Conservation (phyloP, 2,888 invertebrate species). For the Athalia rosae region DNA sequence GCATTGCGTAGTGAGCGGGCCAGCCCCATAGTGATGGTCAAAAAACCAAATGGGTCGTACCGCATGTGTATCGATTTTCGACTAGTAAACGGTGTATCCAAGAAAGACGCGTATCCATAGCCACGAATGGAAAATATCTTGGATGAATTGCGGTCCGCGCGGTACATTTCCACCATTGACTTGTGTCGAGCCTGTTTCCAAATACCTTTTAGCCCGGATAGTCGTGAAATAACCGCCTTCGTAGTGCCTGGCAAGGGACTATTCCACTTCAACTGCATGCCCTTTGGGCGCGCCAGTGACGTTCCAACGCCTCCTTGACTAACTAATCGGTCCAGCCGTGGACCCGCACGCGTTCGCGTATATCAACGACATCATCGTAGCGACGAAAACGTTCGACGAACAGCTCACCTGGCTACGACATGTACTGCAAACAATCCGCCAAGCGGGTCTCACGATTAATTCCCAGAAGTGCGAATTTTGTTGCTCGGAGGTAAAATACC, state of each 20-base stretch:
- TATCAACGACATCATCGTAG: slow-evolving; percentile 57
- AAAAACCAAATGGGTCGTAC: slow-evolving; percentile 47
- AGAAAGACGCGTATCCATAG: slow-evolving; percentile 51
- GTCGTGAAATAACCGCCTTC: slow-evolving; percentile 58
- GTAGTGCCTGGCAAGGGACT: slow-evolving; percentile 58
- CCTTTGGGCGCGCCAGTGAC: slow-evolving; percentile 50
- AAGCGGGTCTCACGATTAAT: slow-evolving; percentile 50
- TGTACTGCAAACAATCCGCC: slow-evolving; percentile 50
- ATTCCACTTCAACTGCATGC: slow-evolving; percentile 55
- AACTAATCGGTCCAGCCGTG: slow-evolving; percentile 54
- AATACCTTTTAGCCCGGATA: slow-evolving; percentile 48
- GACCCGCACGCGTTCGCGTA: slow-evolving; percentile 56
- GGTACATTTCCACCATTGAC: slow-evolving; percentile 50
- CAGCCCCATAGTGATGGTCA: slow-evolving; percentile 48
- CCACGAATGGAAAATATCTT: slow-evolving; percentile 48
- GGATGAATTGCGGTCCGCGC: slow-evolving; percentile 45
- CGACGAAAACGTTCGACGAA: slow-evolving; percentile 52
- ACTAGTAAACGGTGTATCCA: slow-evolving; percentile 46
- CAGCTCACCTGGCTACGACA: slow-evolving; percentile 51
- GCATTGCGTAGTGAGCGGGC: slow-evolving; percentile 49
- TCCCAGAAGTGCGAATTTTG: slow-evolving; percentile 47
- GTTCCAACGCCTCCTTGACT: slow-evolving; percentile 55
- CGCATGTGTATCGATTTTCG: slow-evolving; percentile 51
- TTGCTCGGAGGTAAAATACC: slow-evolving; percentile 46
- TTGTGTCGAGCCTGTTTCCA: slow-evolving; percentile 45